Percentiles rank a stretch among this genome's conserved stretches.
These are phyloP conservation scores for Spinus olivaceus DNA, from an alignment of 2,797 vertebrate genomes.

Conservation along the genomic window DNA sequence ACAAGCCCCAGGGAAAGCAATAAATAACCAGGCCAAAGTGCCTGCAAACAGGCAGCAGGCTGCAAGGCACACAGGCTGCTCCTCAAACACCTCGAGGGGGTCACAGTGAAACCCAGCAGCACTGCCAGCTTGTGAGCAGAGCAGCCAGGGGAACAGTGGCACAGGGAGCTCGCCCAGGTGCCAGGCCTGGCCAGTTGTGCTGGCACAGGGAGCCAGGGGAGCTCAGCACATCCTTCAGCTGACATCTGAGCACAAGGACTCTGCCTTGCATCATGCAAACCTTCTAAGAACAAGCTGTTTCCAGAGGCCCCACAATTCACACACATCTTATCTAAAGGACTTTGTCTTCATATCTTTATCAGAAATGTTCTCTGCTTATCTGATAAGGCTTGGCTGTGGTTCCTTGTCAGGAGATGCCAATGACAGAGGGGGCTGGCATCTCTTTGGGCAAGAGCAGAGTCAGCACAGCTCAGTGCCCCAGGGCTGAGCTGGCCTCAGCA, in stretches of 20 bases:
- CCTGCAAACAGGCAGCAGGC: background rate
- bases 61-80: background rate
- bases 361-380: background rate
- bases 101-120: accelerated
- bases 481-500: background rate
- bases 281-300: background rate
- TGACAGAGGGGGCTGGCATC: background rate
- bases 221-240: background rate
- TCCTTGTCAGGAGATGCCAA: background rate
- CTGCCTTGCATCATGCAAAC: background rate
- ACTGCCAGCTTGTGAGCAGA: too few species aligned
- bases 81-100: background rate
- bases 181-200: background rate
- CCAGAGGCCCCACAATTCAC: background rate
- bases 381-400: accelerated
- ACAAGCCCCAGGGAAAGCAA: background rate
- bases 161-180: background rate
- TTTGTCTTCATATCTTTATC: background rate
- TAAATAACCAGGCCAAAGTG: background rate
- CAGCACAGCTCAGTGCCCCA: background rate
- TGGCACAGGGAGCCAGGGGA: background rate
- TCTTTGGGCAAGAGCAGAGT: accelerated
- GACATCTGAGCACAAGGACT: background rate
- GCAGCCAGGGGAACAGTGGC: background rate
- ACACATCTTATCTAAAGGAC: background rate